Evolutionary conservation across 2,113 vertebrate genomes (phyloP), one percentile per base, ranked within the genome.

Genomic region (Hoplias malabaricus): DNA sequence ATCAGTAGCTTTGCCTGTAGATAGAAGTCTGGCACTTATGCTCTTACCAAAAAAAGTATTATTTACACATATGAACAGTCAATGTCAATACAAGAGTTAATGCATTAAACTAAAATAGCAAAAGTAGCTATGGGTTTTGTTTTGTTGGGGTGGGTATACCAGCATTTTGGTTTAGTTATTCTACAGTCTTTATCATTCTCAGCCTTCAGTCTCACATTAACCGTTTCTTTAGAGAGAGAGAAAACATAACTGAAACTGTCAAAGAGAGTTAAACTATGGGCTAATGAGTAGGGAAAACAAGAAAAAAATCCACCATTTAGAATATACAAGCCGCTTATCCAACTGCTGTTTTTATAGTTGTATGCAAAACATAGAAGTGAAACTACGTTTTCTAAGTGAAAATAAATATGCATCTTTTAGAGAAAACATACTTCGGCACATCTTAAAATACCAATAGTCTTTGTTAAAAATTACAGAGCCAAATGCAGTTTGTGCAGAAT

Each of bases 61-160:
- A 66, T 42, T 63, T 66, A 42, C 27, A 6, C 21, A 66, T 25
- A 66, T 66, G 63, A 42, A 63, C 31, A 36, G 48, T 53, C 56
- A 59, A 31, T 11, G 63, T 42, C 34, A 66, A 25, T 40, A n/a
- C 13, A 13, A 66, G 34, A 5, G 27, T 27, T 27, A 27, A 66
- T 66, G 63, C 34, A 36, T 63, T 10, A 62, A 36, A 61, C 19
- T 8, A 23, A 53, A 23, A 21, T 21, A 14, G 46, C 0, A 31
- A 1, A 33, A 61, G 29, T 62, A n/a, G 54, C 23, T 56, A 29
- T 34, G 57, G 57, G n/a, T 23, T 57, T 6, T 59, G 21, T 54
- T 54, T 54, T 54, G 21, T 54, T 31, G 11, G 29, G 14, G 16
- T 4, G 31, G 31, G 5, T 11, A 53, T n/a, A 63, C 59, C 34